These are phyloP conservation scores for Sus cebifrons DNA, from an alignment of 2,797 vertebrate genomes.

Conservation along the genomic window DNA sequence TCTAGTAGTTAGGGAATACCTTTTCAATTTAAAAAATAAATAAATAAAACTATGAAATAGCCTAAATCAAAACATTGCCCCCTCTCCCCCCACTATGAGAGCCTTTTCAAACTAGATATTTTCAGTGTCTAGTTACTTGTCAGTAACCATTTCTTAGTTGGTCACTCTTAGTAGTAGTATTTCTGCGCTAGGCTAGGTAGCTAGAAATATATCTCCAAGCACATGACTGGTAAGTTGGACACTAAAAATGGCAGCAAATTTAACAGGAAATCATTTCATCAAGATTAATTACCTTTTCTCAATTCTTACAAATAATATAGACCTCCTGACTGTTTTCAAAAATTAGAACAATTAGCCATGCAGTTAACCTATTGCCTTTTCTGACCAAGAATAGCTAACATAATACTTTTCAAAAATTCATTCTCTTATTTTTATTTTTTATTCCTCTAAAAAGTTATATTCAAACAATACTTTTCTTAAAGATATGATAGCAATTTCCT, in stretches of 20 bases:
- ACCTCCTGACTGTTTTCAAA: neutral
- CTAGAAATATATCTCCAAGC: neutral
- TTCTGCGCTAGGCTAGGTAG: neutral
- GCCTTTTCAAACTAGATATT: neutral
- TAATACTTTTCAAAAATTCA: neutral
- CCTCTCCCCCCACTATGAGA: accelerated
- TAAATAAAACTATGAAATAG: neutral
- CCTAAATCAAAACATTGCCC: neutral
- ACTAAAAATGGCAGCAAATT: neutral
- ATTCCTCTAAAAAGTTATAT: conserved; percentile 1
- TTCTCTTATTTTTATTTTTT: neutral
- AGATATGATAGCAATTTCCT: neutral
- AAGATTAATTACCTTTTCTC: neutral
- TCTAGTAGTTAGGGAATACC: neutral
- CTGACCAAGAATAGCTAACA: neutral
- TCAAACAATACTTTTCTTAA: conserved; percentile 33
- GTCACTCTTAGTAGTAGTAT: neutral
- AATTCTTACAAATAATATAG: neutral
- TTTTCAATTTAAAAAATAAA: neutral
- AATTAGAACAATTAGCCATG: neutral
- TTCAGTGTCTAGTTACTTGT: neutral
- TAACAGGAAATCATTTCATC: neutral
- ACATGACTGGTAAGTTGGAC: neutral
- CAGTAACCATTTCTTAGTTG: neutral
- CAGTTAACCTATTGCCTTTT: neutral